Conservation (phyloP, 2,797 vertebrate genomes). For the Dermochelys coriacea region DNA sequence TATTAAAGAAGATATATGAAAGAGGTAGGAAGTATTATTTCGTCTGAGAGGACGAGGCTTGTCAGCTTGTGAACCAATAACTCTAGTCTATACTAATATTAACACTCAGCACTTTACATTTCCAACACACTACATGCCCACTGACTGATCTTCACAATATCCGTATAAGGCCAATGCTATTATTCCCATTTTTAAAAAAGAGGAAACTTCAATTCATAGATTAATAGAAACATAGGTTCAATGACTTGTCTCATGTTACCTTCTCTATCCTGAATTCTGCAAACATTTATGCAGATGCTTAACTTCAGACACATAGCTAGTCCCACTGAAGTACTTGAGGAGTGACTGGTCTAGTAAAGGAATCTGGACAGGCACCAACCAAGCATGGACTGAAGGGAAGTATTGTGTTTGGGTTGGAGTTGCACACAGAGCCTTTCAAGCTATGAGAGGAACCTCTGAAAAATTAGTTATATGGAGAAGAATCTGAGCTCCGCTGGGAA, state of each 20-base stretch:
- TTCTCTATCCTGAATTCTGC: not conserved
- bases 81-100: not conserved
- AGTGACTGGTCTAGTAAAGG: not conserved
- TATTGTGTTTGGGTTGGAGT: not conserved
- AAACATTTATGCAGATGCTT: not conserved
- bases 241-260: not conserved
- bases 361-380: not conserved
- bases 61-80: not conserved
- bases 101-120: not conserved
- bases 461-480: too few species aligned
- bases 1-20: not conserved
- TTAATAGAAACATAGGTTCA: not conserved
- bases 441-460: too few species aligned
- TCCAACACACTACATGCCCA: not conserved
- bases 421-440: not conserved
- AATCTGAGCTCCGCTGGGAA: not conserved
- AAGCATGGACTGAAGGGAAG: not conserved
- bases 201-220: not conserved
- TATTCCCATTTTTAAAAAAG: not conserved
- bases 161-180: not conserved
- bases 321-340: not conserved
- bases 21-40: too few species aligned
- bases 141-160: not conserved
- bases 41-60: not conserved
- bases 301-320: not conserved